Evolutionary conservation across 92 coral and sea anemone species (phyloP), one percentile per base, ranked within the genome.

Genomic region (Zoanthus solanderi): DNA sequence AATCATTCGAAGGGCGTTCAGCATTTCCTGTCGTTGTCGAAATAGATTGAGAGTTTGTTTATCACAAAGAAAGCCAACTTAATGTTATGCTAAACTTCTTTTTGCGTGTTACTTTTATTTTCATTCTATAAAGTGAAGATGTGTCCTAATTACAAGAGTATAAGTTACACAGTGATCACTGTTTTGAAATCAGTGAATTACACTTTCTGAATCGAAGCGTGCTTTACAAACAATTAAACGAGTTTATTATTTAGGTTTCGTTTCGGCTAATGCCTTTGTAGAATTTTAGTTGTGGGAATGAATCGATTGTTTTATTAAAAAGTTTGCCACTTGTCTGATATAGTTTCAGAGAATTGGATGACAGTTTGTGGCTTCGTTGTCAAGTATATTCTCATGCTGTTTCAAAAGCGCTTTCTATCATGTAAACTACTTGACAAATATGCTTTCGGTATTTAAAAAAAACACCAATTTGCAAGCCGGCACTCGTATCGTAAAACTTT

Each of bases 171-270:
- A 28, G 82, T 16, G 56, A 53, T 42, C 50, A 54, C 67, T 53
- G 65, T 76, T 76, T 50, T 23, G 1, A 18, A 76, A 53, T 4
- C 7, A 50, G 10, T 7, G 47, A 44, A 69, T 69, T 48, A 50
- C 31, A 29, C 8, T 76, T 48, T 48, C 42, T 53, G 81, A 77
- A 53, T n/a, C 52, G 82, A 54, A 77, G 85, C 85, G 85, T 81
- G 75, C 56, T 63, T 28, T 16, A 6, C 31, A 56, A 58, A 61
- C 57, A 58, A 57, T 57, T 57, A 79, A 81, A 81, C 63, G 23
- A 81, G 15, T 46, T 47, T 63, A 77, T 77, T 77, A 77, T 5
- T 65, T 34, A 47, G 13, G 60, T 81, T 34, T 66, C 84, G 28
- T 63, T 28, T 7, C 3, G 73, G 58, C 29, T 81, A 47, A 66